Evolutionary conservation across 2,888 invertebrate genomes (phyloP).

Genomic region (Aphodius granarius): DNA sequence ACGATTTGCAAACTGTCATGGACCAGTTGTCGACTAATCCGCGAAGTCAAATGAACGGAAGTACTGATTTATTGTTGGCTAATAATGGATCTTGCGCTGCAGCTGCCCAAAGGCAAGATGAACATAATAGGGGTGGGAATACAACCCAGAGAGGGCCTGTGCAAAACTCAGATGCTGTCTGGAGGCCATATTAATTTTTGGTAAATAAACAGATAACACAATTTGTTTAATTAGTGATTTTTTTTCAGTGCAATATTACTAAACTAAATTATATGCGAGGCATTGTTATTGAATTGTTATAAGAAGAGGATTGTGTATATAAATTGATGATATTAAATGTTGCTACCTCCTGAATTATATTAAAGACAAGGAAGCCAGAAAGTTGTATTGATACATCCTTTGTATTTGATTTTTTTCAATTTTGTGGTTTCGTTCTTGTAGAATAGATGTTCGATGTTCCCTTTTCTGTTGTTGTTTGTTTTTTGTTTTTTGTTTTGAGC

Average conservation of each 20-base stretch:
- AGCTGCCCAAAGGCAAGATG: constrained; percentile 63
- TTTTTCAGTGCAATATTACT: constrained; percentile 34
- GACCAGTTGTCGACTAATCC: constrained; percentile 70
- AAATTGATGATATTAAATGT: constrained; percentile 24
- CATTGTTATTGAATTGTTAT: constrained; percentile 28
- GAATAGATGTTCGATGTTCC: too few relatives aligned
- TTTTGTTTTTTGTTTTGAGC: neutral
- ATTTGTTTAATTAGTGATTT: constrained; percentile 1
- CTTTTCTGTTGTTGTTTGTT: too few relatives aligned
- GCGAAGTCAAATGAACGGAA: constrained; percentile 54
- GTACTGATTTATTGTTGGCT: constrained; percentile 56
- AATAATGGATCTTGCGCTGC: constrained; percentile 63
- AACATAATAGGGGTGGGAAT: constrained; percentile 53
- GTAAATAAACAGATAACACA: too few relatives aligned
- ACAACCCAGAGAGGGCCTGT: constrained; percentile 62
- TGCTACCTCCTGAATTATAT: constrained; percentile 28
- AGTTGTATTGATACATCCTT: neutral
- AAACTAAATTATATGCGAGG: too few relatives aligned
- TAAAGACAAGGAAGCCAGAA: too few relatives aligned
- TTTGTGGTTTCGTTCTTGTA: neutral
- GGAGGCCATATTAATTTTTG: constrained; percentile 68
- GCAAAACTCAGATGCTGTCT: constrained; percentile 69
- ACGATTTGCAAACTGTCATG: constrained; percentile 75
- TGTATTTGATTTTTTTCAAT: neutral
- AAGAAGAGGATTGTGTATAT: constrained; percentile 21